Base-by-base conservation (phyloP, 2,113 vertebrate species). In the Amazona vittata region DNA sequence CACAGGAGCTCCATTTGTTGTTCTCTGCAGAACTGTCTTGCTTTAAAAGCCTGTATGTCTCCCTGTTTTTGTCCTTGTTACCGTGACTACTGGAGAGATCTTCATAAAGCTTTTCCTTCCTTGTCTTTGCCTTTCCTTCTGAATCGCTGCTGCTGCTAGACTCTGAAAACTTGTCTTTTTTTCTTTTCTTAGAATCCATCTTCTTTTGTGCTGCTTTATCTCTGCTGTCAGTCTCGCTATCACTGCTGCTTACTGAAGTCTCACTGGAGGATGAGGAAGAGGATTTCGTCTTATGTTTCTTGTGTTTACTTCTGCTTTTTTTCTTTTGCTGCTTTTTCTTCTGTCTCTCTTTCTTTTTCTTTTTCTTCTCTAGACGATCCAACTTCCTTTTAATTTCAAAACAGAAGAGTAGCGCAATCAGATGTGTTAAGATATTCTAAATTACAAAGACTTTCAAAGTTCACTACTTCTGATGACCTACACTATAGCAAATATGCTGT, bases 291-390 rank as follows among this genome's bases (percentile, higher is more conserved):
- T 98, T 98, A 92, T 94, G 98, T 96, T 99, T 99, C 97, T 98
- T 99, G 85, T 98, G 98, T 93, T 98, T 99, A 93, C 96, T 98
- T 98, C 98, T 99, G 92, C 91, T 97, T 98, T 98, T 99, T 93
- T 97, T 98, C 87, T 99, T 99, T 67, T 98, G 98, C 96, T 98
- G 98, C 97, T 98, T 99, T 91, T 99, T 99, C 95, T 99, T 98
- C 95, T 98, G 98, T 82, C 95, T 98, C 33, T 98, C 98, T 94
- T 98, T 98, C 96, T 98, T 98, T 91, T 98, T 98, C 95, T 99
- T 99, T 90, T 99, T 98, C 97, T 99, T 99, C 85, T 99, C 99
- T 47, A 99, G 98, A 67, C 98, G 99, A 96, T 99, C 99, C 39
- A 99, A 98, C 97, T 99, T 99, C 98, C 99, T 99, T 97, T 84